Percentiles rank a stretch among this genome's conserved stretches.
phyloP scores from a whole-genome alignment of 2,888 invertebrate species.

The Lysandra coridon region DNA sequence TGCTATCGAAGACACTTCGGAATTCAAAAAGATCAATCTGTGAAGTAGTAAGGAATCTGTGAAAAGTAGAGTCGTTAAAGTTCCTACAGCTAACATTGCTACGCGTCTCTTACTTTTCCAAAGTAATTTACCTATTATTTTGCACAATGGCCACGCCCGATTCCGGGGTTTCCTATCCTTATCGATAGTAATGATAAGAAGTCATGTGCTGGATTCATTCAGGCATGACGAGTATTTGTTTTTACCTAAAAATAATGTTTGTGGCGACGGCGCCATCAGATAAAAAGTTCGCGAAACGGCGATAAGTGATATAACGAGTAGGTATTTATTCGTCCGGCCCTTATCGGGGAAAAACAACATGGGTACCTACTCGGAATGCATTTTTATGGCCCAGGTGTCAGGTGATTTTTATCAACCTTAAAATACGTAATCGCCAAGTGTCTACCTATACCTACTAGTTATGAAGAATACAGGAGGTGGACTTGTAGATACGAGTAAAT shows the following conservation, averaged over 20 bases:
- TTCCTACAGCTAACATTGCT: neutral
- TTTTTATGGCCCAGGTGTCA: neutral
- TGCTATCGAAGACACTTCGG: no score
- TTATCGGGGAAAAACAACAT: slow-evolving; percentile 8
- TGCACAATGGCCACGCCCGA: no score
- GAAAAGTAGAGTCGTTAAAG: neutral
- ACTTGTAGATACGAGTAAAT: no score
- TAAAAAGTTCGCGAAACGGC: neutral
- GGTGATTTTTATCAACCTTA: neutral
- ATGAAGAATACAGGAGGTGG: no score
- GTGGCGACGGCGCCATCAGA: neutral
- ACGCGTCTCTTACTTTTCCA: neutral
- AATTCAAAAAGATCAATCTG: no score
- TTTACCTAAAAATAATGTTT: slow-evolving; percentile 13
- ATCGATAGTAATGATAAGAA: neutral
- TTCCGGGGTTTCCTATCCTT: neutral
- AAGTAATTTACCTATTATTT: neutral
- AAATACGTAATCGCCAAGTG: no score
- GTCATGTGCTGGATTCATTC: neutral
- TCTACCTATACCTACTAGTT: no score
- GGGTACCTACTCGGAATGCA: neutral
- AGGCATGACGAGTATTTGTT: neutral
- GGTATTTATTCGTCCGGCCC: neutral
- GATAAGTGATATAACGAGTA: neutral
- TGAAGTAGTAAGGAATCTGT: no score